A percentile compares a stretch with the other conserved stretches of the same genome.
Evolutionary conservation across 2,797 vertebrate genomes (phyloP).

Genomic region (Esox masquinongy): DNA sequence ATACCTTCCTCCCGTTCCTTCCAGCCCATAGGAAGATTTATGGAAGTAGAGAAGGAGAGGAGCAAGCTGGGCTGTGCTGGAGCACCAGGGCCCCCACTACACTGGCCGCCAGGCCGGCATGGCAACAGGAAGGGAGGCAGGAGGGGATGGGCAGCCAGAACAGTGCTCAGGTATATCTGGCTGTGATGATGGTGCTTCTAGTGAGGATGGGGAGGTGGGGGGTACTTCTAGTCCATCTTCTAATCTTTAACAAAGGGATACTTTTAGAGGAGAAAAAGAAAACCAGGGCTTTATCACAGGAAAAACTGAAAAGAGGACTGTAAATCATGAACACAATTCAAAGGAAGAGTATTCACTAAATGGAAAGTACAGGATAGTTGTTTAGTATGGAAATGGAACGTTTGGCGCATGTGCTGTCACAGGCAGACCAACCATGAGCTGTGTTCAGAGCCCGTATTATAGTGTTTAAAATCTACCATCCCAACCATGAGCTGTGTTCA

Average conservation of each 20-base stretch:
- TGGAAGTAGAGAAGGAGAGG: conserved; percentile 63
- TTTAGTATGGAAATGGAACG: background rate
- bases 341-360: background rate
- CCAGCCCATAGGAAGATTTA: conserved; percentile 77
- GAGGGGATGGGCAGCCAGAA: conserved; percentile 35
- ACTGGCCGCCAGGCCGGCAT: conserved; percentile 68
- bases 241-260: background rate
- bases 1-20: conserved; percentile 75
- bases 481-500: too few relatives aligned
- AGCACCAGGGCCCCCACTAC: conserved; percentile 71
- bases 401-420: background rate
- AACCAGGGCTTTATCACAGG: conserved; percentile 13
- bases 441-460: background rate
- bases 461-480: background rate
- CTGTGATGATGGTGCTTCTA: conserved; percentile 49
- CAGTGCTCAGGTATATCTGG: conserved; percentile 55
- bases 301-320: background rate
- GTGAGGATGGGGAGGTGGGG: conserved; percentile 18
- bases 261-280: conserved; percentile 19
- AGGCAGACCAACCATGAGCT: background rate
- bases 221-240: background rate
- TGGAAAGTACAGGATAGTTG: background rate
- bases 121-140: conserved; percentile 73
- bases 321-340: background rate
- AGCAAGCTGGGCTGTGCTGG: conserved; percentile 35